Evolutionary conservation across 2,888 invertebrate genomes (phyloP).

Genomic region (Neoscelio sp.): DNA sequence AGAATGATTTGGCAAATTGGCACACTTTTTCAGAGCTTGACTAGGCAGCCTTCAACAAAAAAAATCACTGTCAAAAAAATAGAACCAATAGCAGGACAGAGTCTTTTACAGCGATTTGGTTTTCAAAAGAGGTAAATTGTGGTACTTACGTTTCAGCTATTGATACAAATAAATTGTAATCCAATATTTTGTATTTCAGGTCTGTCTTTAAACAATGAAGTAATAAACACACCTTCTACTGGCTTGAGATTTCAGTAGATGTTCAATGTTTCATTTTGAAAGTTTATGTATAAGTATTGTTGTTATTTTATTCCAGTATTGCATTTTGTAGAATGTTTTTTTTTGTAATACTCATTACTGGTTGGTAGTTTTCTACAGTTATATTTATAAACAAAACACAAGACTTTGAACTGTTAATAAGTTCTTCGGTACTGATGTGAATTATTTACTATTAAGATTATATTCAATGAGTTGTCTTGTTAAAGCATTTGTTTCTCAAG

Average conservation of each 20-base stretch:
- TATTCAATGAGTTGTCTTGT: no score
- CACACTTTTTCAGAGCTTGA: slow-evolving; percentile 38
- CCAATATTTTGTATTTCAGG: slow-evolving; percentile 4
- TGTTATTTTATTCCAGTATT: no score
- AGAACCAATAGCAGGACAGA: slow-evolving; percentile 83
- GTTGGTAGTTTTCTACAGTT: no score
- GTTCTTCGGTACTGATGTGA: no score
- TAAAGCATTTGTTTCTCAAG: no score
- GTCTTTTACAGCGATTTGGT: slow-evolving; percentile 87
- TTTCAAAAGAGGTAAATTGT: slow-evolving; percentile 87
- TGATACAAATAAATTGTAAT: neutral
- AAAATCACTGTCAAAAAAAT: slow-evolving; percentile 72
- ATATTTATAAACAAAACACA: no score
- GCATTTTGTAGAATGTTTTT: no score
- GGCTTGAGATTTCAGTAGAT: slow-evolving; percentile 26
- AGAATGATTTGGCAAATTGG: slow-evolving; percentile 12
- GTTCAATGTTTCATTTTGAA: no score
- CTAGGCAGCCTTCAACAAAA: slow-evolving; percentile 42
- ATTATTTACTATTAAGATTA: no score
- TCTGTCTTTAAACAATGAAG: slow-evolving; percentile 15
- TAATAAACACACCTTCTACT: neutral
- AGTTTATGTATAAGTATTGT: no score
- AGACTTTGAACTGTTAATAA: no score
- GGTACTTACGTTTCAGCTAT: neutral
- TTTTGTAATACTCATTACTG: no score